Base-by-base conservation (phyloP, 1,140 invertebrate species). In the Diorhabda carinulata region DNA sequence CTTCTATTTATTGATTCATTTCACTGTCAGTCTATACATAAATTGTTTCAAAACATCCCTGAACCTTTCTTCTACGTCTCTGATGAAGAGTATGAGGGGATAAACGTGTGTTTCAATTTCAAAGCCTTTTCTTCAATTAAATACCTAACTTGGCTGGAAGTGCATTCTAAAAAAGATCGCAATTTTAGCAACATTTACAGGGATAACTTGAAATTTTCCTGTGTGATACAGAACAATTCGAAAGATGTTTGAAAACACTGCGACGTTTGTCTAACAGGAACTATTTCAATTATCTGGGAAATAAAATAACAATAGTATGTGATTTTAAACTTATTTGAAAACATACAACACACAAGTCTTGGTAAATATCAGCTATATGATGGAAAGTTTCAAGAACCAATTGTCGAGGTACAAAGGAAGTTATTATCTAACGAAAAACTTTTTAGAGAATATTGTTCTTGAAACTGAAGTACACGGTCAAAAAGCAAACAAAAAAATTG, bases 141-240 rank as follows among this genome's bases (percentile, higher is more conserved):
- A 75, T 76, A 76, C 72, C 74, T 71, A 69, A 74, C 70, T 74
- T 69, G 61, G 64, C 57, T 66, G 68, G 61, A 10, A 61, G 58
- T 61, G 63, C 71, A 72, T 74, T 74, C 70, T 74, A 70, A 66
- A 47, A 67, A 67, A 60, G 69, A 8, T 47, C 67, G 69, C 69
- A 70, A 67, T 75, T 75, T 75, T 73, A 70, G 72, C 59, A 73
- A 73, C 72, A 73, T 75, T 72, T 70, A 72, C 73, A 72, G 72
- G 68, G 65, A 60, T 7, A 69, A 73, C 73, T 64, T 56, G 47
- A 52, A 52, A 63, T 73, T 73, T 71, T 65, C 66, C 63, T 71
- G 70, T 70, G 64, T 72, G 69, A 71, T 67, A 68, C 69, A 70
- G 73, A 73, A 73, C 67, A 69, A 69, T 64, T 44, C 59, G 61